Percentiles rank a stretch among this genome's conserved stretches.
Conservation (phyloP, 2,888 invertebrate genomes). For the Temnothorax unifasciatus region DNA sequence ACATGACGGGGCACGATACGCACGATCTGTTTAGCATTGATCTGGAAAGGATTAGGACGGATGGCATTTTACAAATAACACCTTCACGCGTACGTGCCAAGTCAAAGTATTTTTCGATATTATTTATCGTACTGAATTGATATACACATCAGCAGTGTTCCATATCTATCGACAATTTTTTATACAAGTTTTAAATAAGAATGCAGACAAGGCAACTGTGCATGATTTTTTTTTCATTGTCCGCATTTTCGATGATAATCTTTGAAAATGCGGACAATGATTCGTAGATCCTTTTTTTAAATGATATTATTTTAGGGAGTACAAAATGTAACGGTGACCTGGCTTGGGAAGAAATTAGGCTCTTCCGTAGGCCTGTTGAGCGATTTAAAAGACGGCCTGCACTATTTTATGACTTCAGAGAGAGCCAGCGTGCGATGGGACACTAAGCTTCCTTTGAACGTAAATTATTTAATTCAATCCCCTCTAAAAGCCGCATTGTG, state of each 20-base stretch:
- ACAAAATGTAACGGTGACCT: conserved; percentile 73
- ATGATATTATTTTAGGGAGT: background rate
- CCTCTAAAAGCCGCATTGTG: background rate
- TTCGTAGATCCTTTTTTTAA: background rate
- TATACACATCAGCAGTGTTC: background rate
- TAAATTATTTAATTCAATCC: conserved; percentile 56
- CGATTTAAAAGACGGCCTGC: conserved; percentile 85
- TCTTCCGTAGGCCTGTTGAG: conserved; percentile 84
- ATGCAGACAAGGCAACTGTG: background rate
- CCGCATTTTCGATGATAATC: background rate
- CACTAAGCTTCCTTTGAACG: conserved; percentile 82
- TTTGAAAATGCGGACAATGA: background rate
- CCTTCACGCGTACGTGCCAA: background rate
- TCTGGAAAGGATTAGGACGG: conserved; percentile 67
- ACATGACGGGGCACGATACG: conserved; percentile 80
- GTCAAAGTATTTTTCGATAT: background rate
- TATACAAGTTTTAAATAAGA: background rate
- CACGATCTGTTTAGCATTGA: conserved; percentile 82
- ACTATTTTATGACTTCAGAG: conserved; percentile 86
- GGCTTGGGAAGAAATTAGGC: conserved; percentile 86
- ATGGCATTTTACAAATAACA: background rate
- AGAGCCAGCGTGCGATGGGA: conserved; percentile 86
- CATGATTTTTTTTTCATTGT: background rate
- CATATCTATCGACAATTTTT: background rate
- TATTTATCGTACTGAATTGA: background rate